Base-by-base conservation (phyloP, 2,797 vertebrate species). In the Myiotriccus ornatus region DNA sequence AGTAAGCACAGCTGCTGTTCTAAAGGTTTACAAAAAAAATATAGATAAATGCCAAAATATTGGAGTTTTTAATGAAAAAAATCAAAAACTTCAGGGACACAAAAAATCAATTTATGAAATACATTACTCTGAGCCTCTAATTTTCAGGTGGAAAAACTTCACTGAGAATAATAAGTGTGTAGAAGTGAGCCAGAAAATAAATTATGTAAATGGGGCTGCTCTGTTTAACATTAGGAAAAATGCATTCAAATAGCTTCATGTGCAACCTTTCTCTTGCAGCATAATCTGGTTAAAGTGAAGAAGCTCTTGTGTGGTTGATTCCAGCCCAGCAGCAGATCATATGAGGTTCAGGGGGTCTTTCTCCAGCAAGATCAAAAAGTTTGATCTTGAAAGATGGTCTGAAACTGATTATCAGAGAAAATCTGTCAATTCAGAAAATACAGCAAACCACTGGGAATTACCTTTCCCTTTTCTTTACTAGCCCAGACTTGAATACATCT, bases 1-100 rank as follows among this genome's bases (percentile, higher is more conserved):
- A 93, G 49, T 83, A 90, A 96, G 84, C 73, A 92, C 90, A 97
- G 91, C 76, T 96, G 93, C 94, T 96, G 73, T 52, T 96, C 77
- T 97, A 92, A 92, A 90, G 55, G 22, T 96, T 97, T 92, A 69
- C 47, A 50, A 81, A 78, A 74, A 47, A 50, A 87, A 78, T 59
- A 30, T 0, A 92, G 39, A 47, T 68, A 89, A 94, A 92, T 28
- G 22, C 9, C 46, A 95, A 67, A 39, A 68, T 10, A 5, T 14
- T 59, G 0, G 0, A 14, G 4, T 65, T 47, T 68, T 39, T 9
- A 56, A 75, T 44, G 62, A 76, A 60, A 84, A 57, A 59, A 70
- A 44, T 10, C 13, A 67, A 32, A 62, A 70, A 69, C 18, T 65
- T 83, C 12, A 56, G 55, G 35, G 7, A 55, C 43, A 14, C 17